phyloP scores from a whole-genome alignment of 2,797 vertebrate genomes.

The Furcifer pardalis region DNA sequence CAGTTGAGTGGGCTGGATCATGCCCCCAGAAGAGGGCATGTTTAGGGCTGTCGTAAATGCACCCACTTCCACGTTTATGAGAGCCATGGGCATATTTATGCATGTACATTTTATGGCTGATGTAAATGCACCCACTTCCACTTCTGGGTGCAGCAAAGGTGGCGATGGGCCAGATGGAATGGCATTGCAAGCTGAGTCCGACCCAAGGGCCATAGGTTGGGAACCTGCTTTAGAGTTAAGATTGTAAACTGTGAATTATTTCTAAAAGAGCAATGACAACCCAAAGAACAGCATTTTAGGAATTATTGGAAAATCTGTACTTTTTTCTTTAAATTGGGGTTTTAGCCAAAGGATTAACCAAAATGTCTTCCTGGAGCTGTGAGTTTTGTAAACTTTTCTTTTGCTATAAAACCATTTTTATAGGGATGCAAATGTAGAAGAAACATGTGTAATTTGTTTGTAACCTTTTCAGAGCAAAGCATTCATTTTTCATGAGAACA shows the following conservation, averaged over 20 bases:
- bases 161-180: too few species aligned
- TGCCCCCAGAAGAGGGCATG: too few species aligned
- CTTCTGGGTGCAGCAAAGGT: too few species aligned
- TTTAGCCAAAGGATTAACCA: not conserved
- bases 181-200: too few species aligned
- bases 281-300: constrained; percentile 26
- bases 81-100: too few species aligned
- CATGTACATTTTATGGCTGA: too few species aligned
- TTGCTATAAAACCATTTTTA: constrained; percentile 9
- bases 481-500: constrained; percentile 46
- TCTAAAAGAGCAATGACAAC: constrained; percentile 54
- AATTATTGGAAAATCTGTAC: constrained; percentile 12
- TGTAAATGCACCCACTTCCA: too few species aligned
- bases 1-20: too few species aligned
- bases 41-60: too few species aligned
- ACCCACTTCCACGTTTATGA: too few species aligned
- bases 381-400: constrained; percentile 28
- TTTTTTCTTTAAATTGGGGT: not conserved
- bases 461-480: constrained; percentile 11
- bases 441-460: not conserved
- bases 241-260: not conserved
- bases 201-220: too few species aligned
- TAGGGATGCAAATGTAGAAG: not conserved
- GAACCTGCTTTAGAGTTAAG: too few species aligned
- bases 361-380: constrained; percentile 1